A percentile compares a stretch with the other conserved stretches of the same genome.
phyloP scores from a whole-genome alignment of 2,113 vertebrate species.

The Sphaerodactylus townsendi region DNA sequence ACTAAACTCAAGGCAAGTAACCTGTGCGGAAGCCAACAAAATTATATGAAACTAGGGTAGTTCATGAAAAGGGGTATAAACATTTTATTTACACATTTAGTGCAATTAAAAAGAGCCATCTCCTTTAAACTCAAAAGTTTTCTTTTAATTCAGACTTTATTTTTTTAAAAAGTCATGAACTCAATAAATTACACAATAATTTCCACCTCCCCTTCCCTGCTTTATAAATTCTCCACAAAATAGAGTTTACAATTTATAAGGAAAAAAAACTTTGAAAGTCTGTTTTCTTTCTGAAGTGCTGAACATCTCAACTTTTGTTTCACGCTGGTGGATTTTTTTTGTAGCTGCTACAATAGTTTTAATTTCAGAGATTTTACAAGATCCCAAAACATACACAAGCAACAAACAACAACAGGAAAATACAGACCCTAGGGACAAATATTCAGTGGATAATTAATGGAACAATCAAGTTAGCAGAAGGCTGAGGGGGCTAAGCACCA shows the following conservation, averaged over 20 bases:
- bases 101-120: neutral
- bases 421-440: slow-evolving; percentile 52
- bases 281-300: slow-evolving; percentile 70
- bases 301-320: slow-evolving; percentile 70
- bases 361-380: slow-evolving; percentile 65
- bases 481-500: slow-evolving; percentile 78
- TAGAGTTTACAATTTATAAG: slow-evolving; percentile 78
- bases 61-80: neutral
- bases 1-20: no score
- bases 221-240: slow-evolving; percentile 82
- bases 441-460: slow-evolving; percentile 51
- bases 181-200: slow-evolving; percentile 82
- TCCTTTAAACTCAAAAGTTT: neutral
- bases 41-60: neutral
- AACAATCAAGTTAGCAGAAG: slow-evolving; percentile 62
- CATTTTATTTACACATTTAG: neutral
- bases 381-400: slow-evolving; percentile 58
- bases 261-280: slow-evolving; percentile 58
- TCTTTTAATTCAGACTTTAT: slow-evolving; percentile 75
- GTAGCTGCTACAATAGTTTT: slow-evolving; percentile 73
- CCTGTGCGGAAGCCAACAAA: no score
- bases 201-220: slow-evolving; percentile 55
- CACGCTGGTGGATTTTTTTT: slow-evolving; percentile 75
- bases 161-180: slow-evolving; percentile 72
- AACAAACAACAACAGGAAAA: slow-evolving; percentile 55